Conservation (phyloP, 2,888 invertebrate genomes). For the Gnatocerus cornutus region DNA sequence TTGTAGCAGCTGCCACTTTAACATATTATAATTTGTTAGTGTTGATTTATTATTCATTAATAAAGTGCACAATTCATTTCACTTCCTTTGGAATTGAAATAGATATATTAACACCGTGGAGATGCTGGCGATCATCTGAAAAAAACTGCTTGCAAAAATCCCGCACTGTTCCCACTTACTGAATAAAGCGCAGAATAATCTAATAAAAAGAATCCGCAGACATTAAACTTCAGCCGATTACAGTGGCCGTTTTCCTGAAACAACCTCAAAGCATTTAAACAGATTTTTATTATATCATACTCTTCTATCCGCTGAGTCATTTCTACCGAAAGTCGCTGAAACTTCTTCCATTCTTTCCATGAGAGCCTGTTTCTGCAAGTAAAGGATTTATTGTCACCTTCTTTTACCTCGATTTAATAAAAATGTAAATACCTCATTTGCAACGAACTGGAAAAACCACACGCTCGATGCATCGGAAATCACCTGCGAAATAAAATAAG, state of each 20-base stretch:
- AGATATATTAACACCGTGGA: conserved; percentile 18
- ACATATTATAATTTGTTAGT: no score
- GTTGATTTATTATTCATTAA: no score
- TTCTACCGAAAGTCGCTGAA: no score
- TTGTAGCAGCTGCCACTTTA: no score
- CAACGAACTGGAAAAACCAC: conserved; percentile 5
- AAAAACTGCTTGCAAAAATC: no score
- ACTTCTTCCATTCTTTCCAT: no score
- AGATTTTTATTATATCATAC: neutral
- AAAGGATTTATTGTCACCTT: no score
- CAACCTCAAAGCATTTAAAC: neutral
- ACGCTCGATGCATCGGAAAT: conserved; percentile 5
- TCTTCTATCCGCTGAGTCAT: no score
- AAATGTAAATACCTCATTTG: no score
- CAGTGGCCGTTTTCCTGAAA: conserved; percentile 2
- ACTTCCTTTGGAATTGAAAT: conserved; percentile 22
- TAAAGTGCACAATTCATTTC: no score
- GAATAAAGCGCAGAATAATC: conserved; percentile 18
- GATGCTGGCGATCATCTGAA: conserved; percentile 17
- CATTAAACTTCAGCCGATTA: conserved; percentile 3
- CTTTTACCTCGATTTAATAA: no score
- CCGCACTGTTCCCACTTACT: neutral
- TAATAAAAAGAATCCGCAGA: conserved; percentile 10
- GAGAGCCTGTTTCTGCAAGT: no score
- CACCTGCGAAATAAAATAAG: conserved; percentile 7